Evolutionary conservation across 2,888 invertebrate species (phyloP).

Genomic region (Hirtodrosophila cameraria): DNA sequence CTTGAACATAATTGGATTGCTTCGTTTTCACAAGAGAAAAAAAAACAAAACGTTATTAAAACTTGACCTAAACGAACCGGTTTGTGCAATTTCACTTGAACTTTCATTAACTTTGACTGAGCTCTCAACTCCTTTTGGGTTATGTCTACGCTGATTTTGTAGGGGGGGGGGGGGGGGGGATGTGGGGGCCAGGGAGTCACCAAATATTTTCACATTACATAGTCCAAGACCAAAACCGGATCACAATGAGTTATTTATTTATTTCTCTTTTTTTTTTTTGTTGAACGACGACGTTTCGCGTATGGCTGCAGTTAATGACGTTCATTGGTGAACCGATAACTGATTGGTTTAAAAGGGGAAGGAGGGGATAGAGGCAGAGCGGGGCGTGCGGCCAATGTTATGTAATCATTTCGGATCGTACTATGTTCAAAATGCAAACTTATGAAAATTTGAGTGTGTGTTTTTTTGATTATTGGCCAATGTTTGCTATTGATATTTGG

Average conservation of each 20-base stretch:
- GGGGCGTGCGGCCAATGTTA: conserved; percentile 38
- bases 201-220: conserved; percentile 45
- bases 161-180: no score
- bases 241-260: conserved; percentile 22
- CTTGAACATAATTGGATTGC: conserved; percentile 69
- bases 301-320: conserved; percentile 49
- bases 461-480: conserved; percentile 49
- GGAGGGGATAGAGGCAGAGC: not conserved
- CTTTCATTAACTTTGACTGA: conserved; percentile 64
- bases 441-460: conserved; percentile 35
- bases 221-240: conserved; percentile 50
- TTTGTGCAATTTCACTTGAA: conserved; percentile 71
- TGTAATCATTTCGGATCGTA: conserved; percentile 59
- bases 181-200: conserved; percentile 17
- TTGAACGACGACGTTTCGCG: conserved; percentile 25
- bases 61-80: conserved; percentile 62
- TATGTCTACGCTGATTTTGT: conserved; percentile 15
- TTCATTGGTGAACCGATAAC: conserved; percentile 46
- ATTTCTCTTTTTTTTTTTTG: not conserved
- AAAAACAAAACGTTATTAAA: conserved; percentile 36
- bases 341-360: conserved; percentile 9
- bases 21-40: conserved; percentile 1
- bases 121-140: conserved; percentile 37
- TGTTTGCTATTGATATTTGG: conserved; percentile 59
- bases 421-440: conserved; percentile 62